These are phyloP conservation scores for Bos javanicus DNA, from an alignment of 2,113 vertebrate genomes.

Conservation along the genomic window DNA sequence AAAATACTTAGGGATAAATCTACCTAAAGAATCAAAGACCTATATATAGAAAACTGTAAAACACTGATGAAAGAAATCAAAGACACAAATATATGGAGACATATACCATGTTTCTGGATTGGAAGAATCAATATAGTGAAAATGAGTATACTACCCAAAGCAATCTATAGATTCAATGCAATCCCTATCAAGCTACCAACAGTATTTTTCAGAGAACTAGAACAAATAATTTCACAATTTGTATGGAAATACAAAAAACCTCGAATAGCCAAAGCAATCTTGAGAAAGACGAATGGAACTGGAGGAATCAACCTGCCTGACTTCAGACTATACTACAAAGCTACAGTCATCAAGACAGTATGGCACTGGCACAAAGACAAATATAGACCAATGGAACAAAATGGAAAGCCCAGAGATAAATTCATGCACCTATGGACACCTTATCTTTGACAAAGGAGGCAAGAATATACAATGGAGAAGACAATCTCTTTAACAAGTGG, in stretches of 20 bases:
- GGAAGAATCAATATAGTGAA: background rate
- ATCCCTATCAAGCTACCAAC: background rate
- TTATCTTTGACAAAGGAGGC: background rate
- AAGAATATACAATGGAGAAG: background rate
- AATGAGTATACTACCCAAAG: background rate
- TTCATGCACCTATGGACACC: background rate
- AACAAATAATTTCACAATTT: background rate
- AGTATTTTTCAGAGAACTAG: background rate
- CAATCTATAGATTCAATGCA: background rate
- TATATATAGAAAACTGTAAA: background rate
- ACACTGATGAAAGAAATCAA: background rate
- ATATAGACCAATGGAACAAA: background rate
- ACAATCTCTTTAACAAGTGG: background rate
- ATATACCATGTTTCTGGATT: background rate
- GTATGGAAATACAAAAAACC: background rate
- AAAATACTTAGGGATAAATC: background rate
- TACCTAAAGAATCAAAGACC: background rate
- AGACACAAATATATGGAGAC: background rate
- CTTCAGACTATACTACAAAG: background rate
- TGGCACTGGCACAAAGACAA: background rate
- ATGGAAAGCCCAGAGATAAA: background rate
- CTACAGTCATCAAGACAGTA: background rate
- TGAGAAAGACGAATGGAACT: background rate
- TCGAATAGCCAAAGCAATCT: background rate
- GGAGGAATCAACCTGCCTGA: background rate